Percentiles rank a stretch among this genome's conserved stretches.
These are phyloP conservation scores for Thysanoteuthis rhombus DNA, from an alignment of 2,888 invertebrate genomes.

Conservation along the genomic window DNA sequence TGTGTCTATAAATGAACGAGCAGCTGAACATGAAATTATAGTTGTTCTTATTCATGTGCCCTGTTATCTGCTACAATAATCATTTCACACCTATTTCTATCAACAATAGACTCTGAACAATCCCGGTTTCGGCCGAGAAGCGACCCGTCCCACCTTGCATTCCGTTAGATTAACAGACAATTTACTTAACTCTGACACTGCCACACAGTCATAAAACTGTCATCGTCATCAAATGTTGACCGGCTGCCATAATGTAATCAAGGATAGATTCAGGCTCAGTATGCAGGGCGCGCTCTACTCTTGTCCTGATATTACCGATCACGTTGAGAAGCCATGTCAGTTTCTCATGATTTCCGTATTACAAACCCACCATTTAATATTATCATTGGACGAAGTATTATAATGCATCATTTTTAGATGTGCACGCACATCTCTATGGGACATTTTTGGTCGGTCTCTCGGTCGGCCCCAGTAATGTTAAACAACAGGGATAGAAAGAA, in stretches of 20 bases:
- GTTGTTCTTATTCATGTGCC: not conserved
- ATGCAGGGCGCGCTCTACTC: not conserved
- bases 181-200: not conserved
- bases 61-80: not conserved
- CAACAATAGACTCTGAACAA: not conserved
- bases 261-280: not conserved
- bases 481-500: too few relatives aligned
- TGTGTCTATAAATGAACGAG: not conserved
- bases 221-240: not conserved
- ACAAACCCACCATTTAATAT: not conserved
- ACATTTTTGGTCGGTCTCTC: too few relatives aligned
- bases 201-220: not conserved
- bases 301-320: not conserved
- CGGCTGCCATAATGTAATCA: not conserved
- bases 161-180: not conserved
- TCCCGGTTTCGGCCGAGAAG: not conserved
- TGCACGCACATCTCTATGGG: too few relatives aligned
- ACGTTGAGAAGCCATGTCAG: not conserved
- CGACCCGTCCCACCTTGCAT: not conserved
- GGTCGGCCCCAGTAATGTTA: too few relatives aligned
- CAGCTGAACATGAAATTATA: not conserved
- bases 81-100: slow-evolving; percentile 12
- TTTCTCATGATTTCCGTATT: not conserved
- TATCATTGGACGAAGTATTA: too few relatives aligned
- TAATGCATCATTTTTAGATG: too few relatives aligned